Conservation (phyloP, 2,113 vertebrate species). For the Heptranchias perlo region DNA sequence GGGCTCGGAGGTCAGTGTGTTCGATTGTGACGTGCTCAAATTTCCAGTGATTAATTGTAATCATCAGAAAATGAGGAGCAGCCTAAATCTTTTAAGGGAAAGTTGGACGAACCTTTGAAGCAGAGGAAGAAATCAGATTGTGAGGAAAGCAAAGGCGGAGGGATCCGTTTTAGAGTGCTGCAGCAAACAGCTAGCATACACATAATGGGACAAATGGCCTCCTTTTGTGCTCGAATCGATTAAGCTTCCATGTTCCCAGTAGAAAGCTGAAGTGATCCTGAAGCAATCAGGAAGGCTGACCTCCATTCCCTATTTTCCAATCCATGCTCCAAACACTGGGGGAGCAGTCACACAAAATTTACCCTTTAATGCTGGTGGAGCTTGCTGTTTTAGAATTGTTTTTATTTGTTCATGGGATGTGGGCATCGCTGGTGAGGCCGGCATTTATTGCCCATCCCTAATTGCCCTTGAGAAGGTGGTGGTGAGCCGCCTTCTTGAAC, state of each 20-base stretch:
- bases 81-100: background rate
- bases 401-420: no score
- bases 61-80: no score
- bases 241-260: background rate
- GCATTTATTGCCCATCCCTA: no score
- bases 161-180: background rate
- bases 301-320: background rate
- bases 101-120: background rate
- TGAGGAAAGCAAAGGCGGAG: background rate
- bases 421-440: no score
- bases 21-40: background rate
- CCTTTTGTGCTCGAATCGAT: background rate
- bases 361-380: background rate
- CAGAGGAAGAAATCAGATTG: background rate
- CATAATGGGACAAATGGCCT: background rate
- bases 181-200: background rate
- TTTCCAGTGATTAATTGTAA: background rate
- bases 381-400: background rate
- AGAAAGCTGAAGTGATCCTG: background rate
- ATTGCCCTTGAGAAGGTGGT: no score
- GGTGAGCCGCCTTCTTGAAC: no score
- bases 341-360: background rate
- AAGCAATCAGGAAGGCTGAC: background rate
- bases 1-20: background rate
- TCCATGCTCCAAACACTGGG: background rate